Evolutionary conservation across 2,888 invertebrate genomes (phyloP).

Genomic region (Thecophora atra): DNA sequence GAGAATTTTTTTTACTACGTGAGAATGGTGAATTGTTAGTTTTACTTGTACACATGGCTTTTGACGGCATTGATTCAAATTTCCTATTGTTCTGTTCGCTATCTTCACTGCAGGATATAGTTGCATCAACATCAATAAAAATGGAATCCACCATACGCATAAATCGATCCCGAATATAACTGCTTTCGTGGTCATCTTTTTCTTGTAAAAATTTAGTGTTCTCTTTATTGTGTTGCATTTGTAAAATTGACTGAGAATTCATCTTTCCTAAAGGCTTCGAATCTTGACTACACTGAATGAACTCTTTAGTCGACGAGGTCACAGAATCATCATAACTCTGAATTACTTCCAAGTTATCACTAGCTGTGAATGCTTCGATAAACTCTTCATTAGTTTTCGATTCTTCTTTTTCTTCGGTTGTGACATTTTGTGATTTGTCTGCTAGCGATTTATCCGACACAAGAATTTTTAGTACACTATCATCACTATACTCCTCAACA

Average conservation of each 20-base stretch:
- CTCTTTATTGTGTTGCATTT: background rate
- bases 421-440: background rate
- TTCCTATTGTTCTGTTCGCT: too few species aligned
- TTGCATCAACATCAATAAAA: too few species aligned
- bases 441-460: too few species aligned
- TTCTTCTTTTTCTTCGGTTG: background rate
- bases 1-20: background rate
- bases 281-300: too few species aligned
- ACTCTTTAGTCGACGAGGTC: too few species aligned
- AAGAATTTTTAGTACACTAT: background rate
- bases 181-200: too few species aligned
- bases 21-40: too few species aligned
- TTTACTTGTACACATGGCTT: too few species aligned
- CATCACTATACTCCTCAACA: slow-evolving; percentile 30
- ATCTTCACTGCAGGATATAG: too few species aligned
- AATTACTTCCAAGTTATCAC: background rate
- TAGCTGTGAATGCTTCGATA: background rate
- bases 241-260: background rate
- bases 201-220: background rate
- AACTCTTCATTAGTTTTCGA: background rate
- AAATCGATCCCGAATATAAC: too few species aligned
- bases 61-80: too few species aligned
- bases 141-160: too few species aligned
- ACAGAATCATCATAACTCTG: background rate
- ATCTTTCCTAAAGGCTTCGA: background rate